These are phyloP conservation scores for Himantopus leucocephalus DNA, from an alignment of 2,113 vertebrate species.

Conservation along the genomic window DNA sequence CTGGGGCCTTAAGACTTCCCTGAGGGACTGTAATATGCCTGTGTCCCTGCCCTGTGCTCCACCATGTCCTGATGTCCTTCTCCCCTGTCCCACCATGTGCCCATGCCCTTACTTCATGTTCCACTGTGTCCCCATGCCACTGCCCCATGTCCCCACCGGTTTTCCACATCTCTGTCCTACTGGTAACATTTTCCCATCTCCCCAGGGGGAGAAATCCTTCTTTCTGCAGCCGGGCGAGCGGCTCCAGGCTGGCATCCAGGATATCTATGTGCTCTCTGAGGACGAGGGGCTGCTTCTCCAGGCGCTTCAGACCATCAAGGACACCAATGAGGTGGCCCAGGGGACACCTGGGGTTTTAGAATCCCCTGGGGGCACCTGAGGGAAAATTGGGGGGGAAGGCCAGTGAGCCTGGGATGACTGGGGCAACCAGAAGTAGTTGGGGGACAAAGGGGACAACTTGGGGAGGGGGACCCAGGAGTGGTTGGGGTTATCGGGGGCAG, in stretches of 20 bases:
- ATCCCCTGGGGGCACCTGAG: neutral
- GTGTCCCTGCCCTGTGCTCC: neutral
- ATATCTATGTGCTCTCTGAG: slow-evolving; percentile 86
- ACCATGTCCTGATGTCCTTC: neutral
- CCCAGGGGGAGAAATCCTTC: slow-evolving; percentile 88
- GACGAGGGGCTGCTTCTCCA: slow-evolving; percentile 86
- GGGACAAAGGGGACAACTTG: neutral
- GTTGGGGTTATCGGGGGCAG: no score
- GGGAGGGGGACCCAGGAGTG: neutral
- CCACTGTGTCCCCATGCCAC: neutral
- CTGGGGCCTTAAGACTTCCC: neutral
- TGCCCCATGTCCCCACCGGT: neutral
- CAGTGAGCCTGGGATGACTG: neutral
- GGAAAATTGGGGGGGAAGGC: neutral
- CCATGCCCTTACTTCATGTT: neutral
- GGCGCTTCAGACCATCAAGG: slow-evolving; percentile 81
- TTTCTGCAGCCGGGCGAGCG: slow-evolving; percentile 86
- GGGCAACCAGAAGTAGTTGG: neutral
- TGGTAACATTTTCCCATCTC: neutral
- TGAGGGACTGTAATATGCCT: neutral
- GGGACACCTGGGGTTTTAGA: neutral
- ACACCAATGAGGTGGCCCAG: slow-evolving; percentile 55
- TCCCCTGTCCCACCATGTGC: neutral
- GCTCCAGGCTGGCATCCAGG: slow-evolving; percentile 84
- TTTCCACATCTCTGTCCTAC: neutral